These are phyloP conservation scores for Pica pica DNA, from an alignment of 2,113 vertebrate species.

Conservation along the genomic window DNA sequence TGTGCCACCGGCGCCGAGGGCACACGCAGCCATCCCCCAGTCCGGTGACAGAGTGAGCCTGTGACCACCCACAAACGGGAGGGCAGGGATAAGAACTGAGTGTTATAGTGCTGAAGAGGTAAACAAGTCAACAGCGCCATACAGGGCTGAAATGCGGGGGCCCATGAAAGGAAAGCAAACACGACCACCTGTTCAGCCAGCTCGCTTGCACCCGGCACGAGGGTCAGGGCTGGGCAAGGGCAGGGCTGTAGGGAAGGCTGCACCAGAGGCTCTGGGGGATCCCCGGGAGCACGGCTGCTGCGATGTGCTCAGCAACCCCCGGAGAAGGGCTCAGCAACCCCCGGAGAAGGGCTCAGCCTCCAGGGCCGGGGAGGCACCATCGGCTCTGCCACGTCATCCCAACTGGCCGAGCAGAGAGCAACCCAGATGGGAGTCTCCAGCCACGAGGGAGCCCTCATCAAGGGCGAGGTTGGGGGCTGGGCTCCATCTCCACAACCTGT, in stretches of 20 bases:
- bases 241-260: neutral
- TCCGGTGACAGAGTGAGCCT: accelerated
- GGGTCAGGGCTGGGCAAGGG: neutral
- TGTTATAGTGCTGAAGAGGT: accelerated
- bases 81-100: neutral
- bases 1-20: neutral
- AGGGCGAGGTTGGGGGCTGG: neutral
- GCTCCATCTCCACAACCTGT: neutral
- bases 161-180: neutral
- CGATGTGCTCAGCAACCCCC: accelerated
- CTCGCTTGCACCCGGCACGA: accelerated
- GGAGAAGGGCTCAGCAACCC: neutral
- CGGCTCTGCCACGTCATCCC: neutral
- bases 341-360: neutral
- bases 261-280: accelerated
- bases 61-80: neutral
- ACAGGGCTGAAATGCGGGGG: neutral
- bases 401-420: accelerated
- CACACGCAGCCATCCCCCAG: accelerated
- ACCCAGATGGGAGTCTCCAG: neutral
- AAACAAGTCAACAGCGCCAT: neutral
- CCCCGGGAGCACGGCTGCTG: neutral
- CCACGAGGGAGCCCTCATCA: accelerated
- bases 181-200: neutral
- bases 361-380: neutral